Percentiles rank a stretch among this genome's conserved stretches.
These are phyloP conservation scores for Odontamblyopus rebecca DNA, from an alignment of 2,797 vertebrate genomes.

Conservation along the genomic window DNA sequence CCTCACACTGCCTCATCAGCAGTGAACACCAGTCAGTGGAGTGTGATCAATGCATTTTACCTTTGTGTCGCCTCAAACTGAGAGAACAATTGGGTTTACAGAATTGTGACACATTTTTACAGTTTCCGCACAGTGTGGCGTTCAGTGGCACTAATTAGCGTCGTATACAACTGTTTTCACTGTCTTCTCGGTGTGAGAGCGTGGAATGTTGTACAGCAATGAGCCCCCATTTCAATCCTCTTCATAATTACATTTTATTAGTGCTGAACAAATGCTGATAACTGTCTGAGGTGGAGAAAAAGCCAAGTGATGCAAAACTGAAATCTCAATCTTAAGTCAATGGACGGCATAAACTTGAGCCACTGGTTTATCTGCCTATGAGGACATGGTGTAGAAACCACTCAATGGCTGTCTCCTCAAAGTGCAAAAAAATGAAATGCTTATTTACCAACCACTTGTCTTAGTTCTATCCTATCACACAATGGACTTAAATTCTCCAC, in stretches of 20 bases:
- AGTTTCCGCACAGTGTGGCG: slow-evolving; percentile 20
- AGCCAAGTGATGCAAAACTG: background rate
- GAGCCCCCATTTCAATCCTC: background rate
- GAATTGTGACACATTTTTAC: slow-evolving; percentile 30
- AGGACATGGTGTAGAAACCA: background rate
- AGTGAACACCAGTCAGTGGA: slow-evolving; percentile 8
- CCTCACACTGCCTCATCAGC: slow-evolving; percentile 14
- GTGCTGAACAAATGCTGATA: slow-evolving; percentile 3
- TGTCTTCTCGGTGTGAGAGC: slow-evolving; percentile 3
- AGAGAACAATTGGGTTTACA: slow-evolving; percentile 23
- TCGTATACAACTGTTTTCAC: slow-evolving; percentile 6
- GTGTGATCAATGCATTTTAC: slow-evolving; percentile 12
- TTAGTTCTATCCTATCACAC: background rate
- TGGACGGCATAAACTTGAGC: background rate
- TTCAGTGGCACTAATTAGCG: slow-evolving; percentile 19
- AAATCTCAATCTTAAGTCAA: slow-evolving; percentile 1
- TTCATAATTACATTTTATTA: slow-evolving; percentile 1
- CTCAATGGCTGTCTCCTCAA: background rate
- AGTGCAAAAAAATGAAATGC: slow-evolving; percentile 8
- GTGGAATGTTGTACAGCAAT: background rate
- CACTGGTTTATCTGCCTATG: background rate
- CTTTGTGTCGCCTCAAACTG: slow-evolving; percentile 11
- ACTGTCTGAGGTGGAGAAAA: slow-evolving; percentile 1
- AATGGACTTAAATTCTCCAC: background rate
- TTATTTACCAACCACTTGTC: slow-evolving; percentile 1